phyloP scores from a whole-genome alignment of 2,888 invertebrate genomes.

The Ligdia adustata region DNA sequence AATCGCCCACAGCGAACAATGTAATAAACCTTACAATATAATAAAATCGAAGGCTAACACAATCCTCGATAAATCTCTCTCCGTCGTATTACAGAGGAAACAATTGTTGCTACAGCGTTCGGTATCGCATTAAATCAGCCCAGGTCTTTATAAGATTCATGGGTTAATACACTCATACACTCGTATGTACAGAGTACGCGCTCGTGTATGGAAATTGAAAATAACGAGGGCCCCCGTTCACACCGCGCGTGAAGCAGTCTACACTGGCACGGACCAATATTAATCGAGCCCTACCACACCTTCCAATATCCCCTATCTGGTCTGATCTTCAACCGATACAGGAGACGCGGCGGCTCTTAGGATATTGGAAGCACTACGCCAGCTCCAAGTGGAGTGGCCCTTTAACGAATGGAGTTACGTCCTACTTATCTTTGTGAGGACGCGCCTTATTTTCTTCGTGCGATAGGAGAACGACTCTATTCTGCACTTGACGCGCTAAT shows the following conservation, averaged over 20 bases:
- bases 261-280: conserved; percentile 63
- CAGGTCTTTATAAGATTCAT: conserved; percentile 79
- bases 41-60: conserved; percentile 36
- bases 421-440: conserved; percentile 81
- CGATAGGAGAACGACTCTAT: conserved; percentile 70
- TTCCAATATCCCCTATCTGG: conserved; percentile 64
- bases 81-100: conserved; percentile 48
- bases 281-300: conserved; percentile 63
- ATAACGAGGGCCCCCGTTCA: conserved; percentile 81
- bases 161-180: conserved; percentile 77
- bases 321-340: conserved; percentile 60
- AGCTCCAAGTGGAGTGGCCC: conserved; percentile 76
- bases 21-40: conserved; percentile 36
- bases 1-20: conserved; percentile 35
- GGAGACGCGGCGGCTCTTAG: conserved; percentile 60
- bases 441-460: conserved; percentile 78
- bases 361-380: conserved; percentile 67
- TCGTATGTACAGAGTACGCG: conserved; percentile 71
- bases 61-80: conserved; percentile 44
- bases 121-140: conserved; percentile 64
- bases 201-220: conserved; percentile 83
- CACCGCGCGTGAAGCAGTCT: conserved; percentile 76
- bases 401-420: conserved; percentile 82
- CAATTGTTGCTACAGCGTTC: conserved; percentile 46
- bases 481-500: conserved; percentile 63